Evolutionary conservation across 2,797 vertebrate genomes (phyloP), one percentile per base, ranked within the genome.

Genomic region (Acanthiza pusilla): DNA sequence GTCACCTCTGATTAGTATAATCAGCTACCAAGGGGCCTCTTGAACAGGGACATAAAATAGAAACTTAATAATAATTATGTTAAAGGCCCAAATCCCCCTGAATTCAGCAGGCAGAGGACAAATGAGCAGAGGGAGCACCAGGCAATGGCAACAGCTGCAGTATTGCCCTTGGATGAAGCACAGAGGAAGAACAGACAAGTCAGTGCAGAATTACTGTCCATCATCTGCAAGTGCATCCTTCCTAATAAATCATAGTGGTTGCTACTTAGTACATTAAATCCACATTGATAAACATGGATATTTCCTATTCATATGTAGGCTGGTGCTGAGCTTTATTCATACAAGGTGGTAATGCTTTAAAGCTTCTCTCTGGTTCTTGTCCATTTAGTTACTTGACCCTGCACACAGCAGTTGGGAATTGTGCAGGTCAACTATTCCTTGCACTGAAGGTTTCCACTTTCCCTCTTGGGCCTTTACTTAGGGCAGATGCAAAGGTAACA

Each of bases 1-100:
- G 75, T 94, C 85, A 84, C 79, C 91, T 90, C 79, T 91, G 66
- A 95, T 96, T 93, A 95, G 80, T 91, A 93, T 92, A 95, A 95
- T 96, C 88, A 92, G 92, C 78, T 83, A 78, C 60, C 32, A 40
- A 92, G 62, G 36, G 71, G 51, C 68, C 60, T 88, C 45, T 23
- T 13, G 87, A 83, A 58, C 26, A 51, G 66, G 48, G 40, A 51
- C 45, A 72, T 54, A 88, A 82, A 72, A 66, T n/a, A 70, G 66
- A 88, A 85, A 88, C 40, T 58, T 85, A 89, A 50, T 84, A 74
- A 83, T 81, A 90, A 81, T 73, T 75, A 72, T 20, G 45, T 47
- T 79, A 74, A 88, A 89, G 58, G 55, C 43, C 65, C 51, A 84
- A 88, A 86, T 63, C 42, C 22, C 20, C 42, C 79, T 26, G 34